Percentiles rank a stretch among this genome's conserved stretches.
Evolutionary conservation across 2,113 vertebrate genomes (phyloP).

Genomic region (Chionis minor): DNA sequence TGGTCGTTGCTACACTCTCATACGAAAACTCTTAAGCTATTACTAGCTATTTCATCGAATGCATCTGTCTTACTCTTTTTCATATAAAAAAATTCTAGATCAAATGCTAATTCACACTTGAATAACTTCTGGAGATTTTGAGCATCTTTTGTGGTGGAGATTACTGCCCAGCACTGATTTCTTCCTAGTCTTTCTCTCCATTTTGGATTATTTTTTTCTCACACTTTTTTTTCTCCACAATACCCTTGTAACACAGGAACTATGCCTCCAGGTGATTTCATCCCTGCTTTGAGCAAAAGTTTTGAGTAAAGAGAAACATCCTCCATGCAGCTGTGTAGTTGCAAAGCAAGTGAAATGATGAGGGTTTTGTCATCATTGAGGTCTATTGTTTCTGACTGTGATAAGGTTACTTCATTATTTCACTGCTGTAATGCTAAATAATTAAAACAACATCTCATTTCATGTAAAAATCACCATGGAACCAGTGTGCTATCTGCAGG

Average conservation of each 20-base stretch:
- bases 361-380: background rate
- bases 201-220: background rate
- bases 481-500: background rate
- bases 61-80: background rate
- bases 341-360: background rate
- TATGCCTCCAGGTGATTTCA: background rate
- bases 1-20: background rate
- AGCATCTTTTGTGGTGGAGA: background rate
- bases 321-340: background rate
- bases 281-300: background rate
- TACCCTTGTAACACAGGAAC: background rate
- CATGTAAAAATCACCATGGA: background rate
- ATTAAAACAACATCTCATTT: background rate
- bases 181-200: accelerated
- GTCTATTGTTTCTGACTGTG: background rate
- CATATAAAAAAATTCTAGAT: accelerated
- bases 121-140: background rate
- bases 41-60: background rate
- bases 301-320: background rate
- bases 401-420: background rate
- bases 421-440: background rate
- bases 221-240: background rate
- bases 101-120: background rate
- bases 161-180: background rate
- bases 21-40: background rate